Base-by-base conservation (phyloP, 2,888 invertebrate species). In the Mythimna ferrago region DNA sequence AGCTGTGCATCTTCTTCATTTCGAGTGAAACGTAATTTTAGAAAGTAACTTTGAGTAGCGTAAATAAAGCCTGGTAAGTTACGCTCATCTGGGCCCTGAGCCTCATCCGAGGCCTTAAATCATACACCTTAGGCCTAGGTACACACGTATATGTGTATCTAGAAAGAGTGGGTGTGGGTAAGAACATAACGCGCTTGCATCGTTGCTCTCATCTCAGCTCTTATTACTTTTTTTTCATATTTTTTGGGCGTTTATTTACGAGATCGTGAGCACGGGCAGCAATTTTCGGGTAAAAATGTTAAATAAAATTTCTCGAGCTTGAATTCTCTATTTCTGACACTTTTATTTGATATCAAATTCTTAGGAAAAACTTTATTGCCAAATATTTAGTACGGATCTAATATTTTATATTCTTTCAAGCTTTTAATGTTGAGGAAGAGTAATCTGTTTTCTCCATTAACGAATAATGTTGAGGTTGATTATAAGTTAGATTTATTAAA, bases 141-240 rank as follows among this genome's bases (percentile, higher is more conserved):
- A 71, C 54, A 38, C 21, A 51, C 26, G 51, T 19, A n/a, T 19
- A 16, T 6, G 51, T 3, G 2, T 75, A 57, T 19, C 35, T 48
- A 32, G n/a, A 26, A 44, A 21, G 26, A 38, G 19, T 32, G 19
- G 32, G 48, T 68, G 48, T 48, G 58, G 16, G 60, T n/a, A 53
- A 53, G 21, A 57, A 54, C 57, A 74, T 80, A 57, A 63, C 76
- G 57, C 76, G 57, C 16, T 48, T 48, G 44, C 66, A 32, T 74
- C 75, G 80, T 75, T 81, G 56, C 65, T 76, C 69, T 81, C 76
- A 62, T 76, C 70, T 65, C 65, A 81, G 69, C 61, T 21, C 61
- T 78, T 80, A 80, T 75, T 80, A 80, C 58, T 56, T 6, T 48
- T 69, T 78, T 73, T 81, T 70, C 65, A 65, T 65, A 81, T 76